Conservation (phyloP, 2,113 vertebrate species). For the Crotalus viridis region DNA sequence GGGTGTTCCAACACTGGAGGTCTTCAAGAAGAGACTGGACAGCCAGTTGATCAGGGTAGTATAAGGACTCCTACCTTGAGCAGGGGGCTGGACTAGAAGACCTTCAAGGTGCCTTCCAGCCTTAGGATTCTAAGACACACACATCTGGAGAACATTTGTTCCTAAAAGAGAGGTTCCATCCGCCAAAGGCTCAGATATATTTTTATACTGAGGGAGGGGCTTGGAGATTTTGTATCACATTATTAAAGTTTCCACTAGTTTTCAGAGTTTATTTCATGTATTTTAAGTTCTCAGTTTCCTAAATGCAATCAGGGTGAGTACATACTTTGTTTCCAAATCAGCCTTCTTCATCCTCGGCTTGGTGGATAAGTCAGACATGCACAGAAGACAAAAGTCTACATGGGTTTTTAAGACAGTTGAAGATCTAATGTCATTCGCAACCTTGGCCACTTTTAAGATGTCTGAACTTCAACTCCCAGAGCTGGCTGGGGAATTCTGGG, state of each 20-base stretch:
- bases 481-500: background rate
- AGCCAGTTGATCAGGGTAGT: background rate
- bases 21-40: background rate
- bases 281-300: background rate
- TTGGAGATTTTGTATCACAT: background rate
- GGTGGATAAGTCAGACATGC: background rate
- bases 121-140: too few species aligned
- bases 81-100: too few species aligned
- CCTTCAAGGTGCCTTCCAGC: too few species aligned
- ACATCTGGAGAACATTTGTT: background rate
- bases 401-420: background rate
- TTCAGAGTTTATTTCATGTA: background rate
- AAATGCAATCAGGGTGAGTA: background rate
- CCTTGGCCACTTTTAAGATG: too few species aligned
- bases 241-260: background rate
- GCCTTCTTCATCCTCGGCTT: background rate
- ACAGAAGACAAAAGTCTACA: background rate
- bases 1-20: too few species aligned
- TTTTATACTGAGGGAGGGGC: background rate
- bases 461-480: too few species aligned
- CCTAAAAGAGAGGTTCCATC: background rate
- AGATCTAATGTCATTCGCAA: too few species aligned
- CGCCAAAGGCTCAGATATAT: background rate
- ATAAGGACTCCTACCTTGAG: background rate
- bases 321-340: background rate